Evolutionary conservation across 1,140 invertebrate genomes (phyloP).

Genomic region (Drosophila arizonae): DNA sequence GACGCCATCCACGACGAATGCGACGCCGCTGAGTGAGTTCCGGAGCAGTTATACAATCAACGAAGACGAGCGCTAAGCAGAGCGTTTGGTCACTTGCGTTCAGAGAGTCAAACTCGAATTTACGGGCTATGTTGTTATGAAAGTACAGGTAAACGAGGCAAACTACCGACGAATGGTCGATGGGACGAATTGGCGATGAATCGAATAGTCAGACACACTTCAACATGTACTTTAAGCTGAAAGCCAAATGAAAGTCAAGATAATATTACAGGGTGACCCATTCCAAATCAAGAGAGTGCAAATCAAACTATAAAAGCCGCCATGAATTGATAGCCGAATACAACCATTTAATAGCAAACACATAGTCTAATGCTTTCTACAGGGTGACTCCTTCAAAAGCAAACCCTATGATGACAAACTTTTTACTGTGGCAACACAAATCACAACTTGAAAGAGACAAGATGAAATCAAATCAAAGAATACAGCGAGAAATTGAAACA

Average conservation of each 20-base stretch:
- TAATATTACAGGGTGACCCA: conserved; percentile 14
- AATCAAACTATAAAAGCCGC: too few species aligned
- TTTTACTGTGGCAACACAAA: too few species aligned
- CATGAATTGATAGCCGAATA: background rate
- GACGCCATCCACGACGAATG: conserved; percentile 83
- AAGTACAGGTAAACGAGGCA: conserved; percentile 25
- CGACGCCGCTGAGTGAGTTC: conserved; percentile 79
- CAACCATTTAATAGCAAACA: too few species aligned
- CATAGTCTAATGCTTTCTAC: background rate
- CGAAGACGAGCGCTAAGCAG: conserved; percentile 76
- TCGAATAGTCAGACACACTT: background rate
- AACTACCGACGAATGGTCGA: background rate
- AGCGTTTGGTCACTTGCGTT: background rate
- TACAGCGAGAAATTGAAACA: too few species aligned
- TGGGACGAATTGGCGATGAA: background rate
- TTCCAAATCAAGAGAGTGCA: too few species aligned
- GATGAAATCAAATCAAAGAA: too few species aligned
- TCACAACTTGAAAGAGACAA: too few species aligned
- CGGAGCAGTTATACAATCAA: conserved; percentile 76
- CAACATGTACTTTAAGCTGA: conserved; percentile 28
- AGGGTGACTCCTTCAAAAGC: too few species aligned
- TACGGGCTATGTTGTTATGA: conserved; percentile 33
- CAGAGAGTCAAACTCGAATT: conserved; percentile 52
- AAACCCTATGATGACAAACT: too few species aligned
- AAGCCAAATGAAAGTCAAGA: background rate